phyloP scores from a whole-genome alignment of 2,797 vertebrate genomes.

The Rallus crepitans region DNA sequence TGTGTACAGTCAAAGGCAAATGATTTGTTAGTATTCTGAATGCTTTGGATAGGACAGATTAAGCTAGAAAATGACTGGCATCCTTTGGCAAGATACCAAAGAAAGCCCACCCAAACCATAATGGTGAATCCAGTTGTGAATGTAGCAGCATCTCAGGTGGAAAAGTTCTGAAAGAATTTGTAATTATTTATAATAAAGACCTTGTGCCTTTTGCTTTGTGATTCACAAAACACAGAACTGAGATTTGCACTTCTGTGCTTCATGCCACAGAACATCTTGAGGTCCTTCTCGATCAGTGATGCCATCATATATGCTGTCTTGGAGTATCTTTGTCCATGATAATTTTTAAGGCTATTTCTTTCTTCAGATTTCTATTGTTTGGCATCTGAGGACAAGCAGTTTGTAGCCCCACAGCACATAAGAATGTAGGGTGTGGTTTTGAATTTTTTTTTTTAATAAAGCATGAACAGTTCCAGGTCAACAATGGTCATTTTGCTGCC shows the following conservation, averaged over 20 bases:
- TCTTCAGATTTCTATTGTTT: neutral
- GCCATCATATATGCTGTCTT: accelerated
- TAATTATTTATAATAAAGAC: neutral
- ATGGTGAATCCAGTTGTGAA: neutral
- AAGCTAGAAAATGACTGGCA: neutral
- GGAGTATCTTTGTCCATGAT: neutral
- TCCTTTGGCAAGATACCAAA: neutral
- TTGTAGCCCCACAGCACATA: neutral
- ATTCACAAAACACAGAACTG: neutral
- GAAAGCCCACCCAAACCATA: neutral
- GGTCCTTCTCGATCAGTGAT: neutral
- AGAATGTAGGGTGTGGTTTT: neutral
- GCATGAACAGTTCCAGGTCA: neutral
- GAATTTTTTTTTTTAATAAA: neutral
- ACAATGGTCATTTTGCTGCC: neutral
- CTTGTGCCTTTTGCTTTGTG: neutral
- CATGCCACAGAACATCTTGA: neutral
- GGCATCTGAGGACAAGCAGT: neutral
- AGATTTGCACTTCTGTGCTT: neutral
- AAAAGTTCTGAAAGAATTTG: neutral
- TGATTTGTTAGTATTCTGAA: neutral
- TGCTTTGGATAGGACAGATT: neutral
- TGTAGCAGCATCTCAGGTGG: neutral
- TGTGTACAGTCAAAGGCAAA: neutral
- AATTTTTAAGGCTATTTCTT: neutral